Conservation (phyloP, 2,113 vertebrate species). For the Pollachius pollachius region DNA sequence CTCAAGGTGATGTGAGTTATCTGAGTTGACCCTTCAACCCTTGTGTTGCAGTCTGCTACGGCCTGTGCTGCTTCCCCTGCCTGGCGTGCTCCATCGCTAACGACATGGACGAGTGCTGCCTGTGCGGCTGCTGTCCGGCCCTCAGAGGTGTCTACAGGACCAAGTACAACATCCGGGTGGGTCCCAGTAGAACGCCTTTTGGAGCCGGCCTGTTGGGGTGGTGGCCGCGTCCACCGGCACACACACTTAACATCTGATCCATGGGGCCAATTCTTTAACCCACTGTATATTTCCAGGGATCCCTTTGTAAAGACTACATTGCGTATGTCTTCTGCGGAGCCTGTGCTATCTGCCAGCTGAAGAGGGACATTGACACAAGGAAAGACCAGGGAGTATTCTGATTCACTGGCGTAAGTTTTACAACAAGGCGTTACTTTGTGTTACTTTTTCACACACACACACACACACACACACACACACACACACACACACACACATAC, state of each 20-base stretch:
- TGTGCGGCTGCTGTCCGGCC: constrained; percentile 66
- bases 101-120: constrained; percentile 80
- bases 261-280: too few species aligned
- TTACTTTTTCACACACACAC: too few species aligned
- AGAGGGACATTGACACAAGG: constrained; percentile 70
- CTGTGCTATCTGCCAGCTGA: constrained; percentile 70
- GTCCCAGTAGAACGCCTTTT: not conserved
- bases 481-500: too few species aligned
- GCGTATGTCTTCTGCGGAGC: accelerated
- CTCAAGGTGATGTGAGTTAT: not conserved
- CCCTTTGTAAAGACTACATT: constrained; percentile 56
- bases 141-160: constrained; percentile 83
- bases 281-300: constrained; percentile 54
- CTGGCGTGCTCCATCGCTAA: constrained; percentile 72
- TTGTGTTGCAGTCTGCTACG: constrained; percentile 68
- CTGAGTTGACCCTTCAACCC: not conserved
- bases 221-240: too few species aligned
- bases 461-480: too few species aligned
- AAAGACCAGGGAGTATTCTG: constrained; percentile 69
- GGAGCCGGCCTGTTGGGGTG: too few species aligned
- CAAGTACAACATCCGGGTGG: constrained; percentile 79
- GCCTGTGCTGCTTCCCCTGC: constrained; percentile 62
- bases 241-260: too few species aligned
- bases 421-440: too few species aligned
- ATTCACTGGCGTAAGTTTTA: constrained; percentile 8